Base-by-base conservation (phyloP, 2,113 vertebrate species). In the Romanogobio albipinnatus region DNA sequence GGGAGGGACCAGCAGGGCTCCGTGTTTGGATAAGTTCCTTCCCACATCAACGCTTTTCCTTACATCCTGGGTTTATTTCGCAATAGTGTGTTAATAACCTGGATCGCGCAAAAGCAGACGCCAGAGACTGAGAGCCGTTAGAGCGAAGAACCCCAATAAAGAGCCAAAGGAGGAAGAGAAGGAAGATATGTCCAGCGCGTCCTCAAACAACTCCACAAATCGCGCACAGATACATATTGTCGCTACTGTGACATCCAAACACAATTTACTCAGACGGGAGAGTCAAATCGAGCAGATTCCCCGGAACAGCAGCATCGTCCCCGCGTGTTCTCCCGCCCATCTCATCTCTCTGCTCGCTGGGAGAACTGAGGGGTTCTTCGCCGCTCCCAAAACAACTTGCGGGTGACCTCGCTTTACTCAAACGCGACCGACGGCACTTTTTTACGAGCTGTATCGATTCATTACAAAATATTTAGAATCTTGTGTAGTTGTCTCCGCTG, bases 11-110 rank as follows among this genome's bases (percentile, higher is more conserved):
- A 84, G 64, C 70, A 26, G 66, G 64, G 78, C 84, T 88, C 86
- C 88, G 87, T 86, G 75, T 87, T 87, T 85, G 89, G 81, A 78
- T 87, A 76, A 86, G 76, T 83, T 66, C 10, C 84, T 73, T 70
- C 76, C 59, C 81, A 84, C 84, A 88, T 84, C 19, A 82, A 84
- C 83, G 33, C 13, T 78, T 59, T 19, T 70, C 49, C 58, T 66
- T 68, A 87, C 84, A 87, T 87, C 78, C 24, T 85, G 51, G 56
- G 73, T 64, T 22, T 47, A 81, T 76, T 80, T 81, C 33, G 58
- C 22, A 47, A 29, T 13, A 14, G 59, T 36, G 59, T 4, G 51
- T 43, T 59, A 43, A 15, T 29, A 8, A 26, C 70, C 26, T 22
- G 47, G 59, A 29, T 49, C 43, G 24, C n/a, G 77, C 58, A 24